A percentile compares a stretch with the other conserved stretches of the same genome.
Evolutionary conservation across 2,797 vertebrate species (phyloP).

Genomic region (Gila robusta): DNA sequence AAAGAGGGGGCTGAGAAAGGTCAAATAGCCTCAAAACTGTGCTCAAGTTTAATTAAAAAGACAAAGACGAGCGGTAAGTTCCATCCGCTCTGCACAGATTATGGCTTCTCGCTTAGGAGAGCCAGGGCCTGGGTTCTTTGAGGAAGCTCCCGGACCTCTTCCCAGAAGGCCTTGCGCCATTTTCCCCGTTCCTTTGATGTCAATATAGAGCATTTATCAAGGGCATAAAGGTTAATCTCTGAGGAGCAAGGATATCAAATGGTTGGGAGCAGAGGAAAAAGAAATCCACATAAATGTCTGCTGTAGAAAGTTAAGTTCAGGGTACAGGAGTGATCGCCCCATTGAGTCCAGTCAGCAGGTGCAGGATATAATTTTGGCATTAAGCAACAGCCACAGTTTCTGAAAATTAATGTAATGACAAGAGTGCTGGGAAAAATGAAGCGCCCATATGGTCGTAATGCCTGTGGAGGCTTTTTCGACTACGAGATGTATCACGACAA

Average conservation of each 20-base stretch:
- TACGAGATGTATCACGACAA: conserved; percentile 42
- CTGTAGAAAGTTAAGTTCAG: conserved; percentile 64
- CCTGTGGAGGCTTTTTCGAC: conserved; percentile 40
- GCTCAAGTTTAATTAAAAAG: conserved; percentile 83
- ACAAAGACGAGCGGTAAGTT: conserved; percentile 77
- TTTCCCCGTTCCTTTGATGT: conserved; percentile 75
- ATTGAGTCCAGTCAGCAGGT: conserved; percentile 68
- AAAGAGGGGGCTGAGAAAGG: conserved; percentile 76
- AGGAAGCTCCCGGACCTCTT: conserved; percentile 61
- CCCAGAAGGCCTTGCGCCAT: conserved; percentile 70
- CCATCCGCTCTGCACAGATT: conserved; percentile 67
- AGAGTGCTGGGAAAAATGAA: conserved; percentile 52
- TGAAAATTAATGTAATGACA: conserved; percentile 62
- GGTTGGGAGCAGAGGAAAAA: conserved; percentile 60
- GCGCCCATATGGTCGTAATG: conserved; percentile 27
- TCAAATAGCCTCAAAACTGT: conserved; percentile 80
- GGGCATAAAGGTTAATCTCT: conserved; percentile 76
- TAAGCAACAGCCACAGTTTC: conserved; percentile 57
- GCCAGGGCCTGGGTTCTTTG: conserved; percentile 59
- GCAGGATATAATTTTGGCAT: conserved; percentile 68
- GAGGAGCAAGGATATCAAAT: conserved; percentile 72
- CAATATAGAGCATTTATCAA: conserved; percentile 77
- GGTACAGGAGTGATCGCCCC: conserved; percentile 54
- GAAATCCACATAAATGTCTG: conserved; percentile 61
- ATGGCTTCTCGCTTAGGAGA: conserved; percentile 58